Base-by-base conservation (phyloP, 2,797 vertebrate species). In the Melanotaenia maccullochi region DNA sequence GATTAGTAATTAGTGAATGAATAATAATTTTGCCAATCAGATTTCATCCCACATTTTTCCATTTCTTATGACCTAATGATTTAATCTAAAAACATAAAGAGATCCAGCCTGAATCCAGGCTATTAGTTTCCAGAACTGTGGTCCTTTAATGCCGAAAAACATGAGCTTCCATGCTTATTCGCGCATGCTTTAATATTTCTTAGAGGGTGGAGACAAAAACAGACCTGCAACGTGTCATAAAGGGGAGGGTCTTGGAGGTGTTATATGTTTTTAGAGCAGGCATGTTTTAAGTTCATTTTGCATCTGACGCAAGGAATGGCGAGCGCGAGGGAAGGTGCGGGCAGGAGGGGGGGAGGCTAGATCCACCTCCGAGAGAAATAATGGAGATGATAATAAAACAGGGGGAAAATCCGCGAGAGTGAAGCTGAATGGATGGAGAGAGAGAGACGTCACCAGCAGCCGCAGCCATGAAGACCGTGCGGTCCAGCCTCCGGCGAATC, bases 341-440 rank as follows among this genome's bases (percentile, higher is more conserved):
- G 71, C 59, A 71, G 82, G 77, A 69, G 68, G 78, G 25, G 28
- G 68, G 66, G 85, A 76, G 78, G 69, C 83, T 81, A 87, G 87
- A 85, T 84, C 47, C 47, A 87, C 87, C 86, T 93, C 87, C 82
- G 86, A 78, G 83, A 91, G 92, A 93, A 87, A 85, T 93, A 91
- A 93, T 85, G 80, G 87, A 82, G 82, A 79, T 56, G 81, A 84
- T 85, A 85, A 92, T 91, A 88, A 91, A 91, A 85, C 68, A 63
- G 87, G 87, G 84, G 93, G 89, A 82, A 80, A 88, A 88, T 86
- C 91, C 93, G 82, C 90, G 87, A 80, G 88, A 88, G 88, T 87
- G 92, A 89, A 90, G 89, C 95, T 96, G 96, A 96, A 94, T 96
- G 95, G 96, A 95, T 87, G 93, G 93, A 87, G 87, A 90, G 83